Evolutionary conservation across 2,113 vertebrate genomes (phyloP), one percentile per base, ranked within the genome.

Genomic region (Lathamus discolor): DNA sequence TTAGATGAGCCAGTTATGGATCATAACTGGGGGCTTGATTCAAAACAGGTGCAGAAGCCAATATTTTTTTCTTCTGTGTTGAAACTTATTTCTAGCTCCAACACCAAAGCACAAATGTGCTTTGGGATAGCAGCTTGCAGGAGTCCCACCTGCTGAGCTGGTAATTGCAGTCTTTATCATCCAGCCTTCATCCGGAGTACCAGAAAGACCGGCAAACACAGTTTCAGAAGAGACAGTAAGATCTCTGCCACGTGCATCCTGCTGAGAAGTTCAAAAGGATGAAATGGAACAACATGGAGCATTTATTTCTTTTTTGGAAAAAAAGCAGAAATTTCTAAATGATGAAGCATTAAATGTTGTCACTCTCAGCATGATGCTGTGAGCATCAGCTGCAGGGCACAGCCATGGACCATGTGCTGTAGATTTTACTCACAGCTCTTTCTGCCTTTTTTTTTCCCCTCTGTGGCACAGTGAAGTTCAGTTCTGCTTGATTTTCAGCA

Each of bases 131-230:
- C 87, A 91, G 81, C 51, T 93, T 86, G 81, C 52, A 25, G 46
- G n/a, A 70, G 41, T 35, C 44, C 82, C 35, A 23, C 90, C 83
- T 90, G 59, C 91, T 92, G 95, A 90, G 94, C 59, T 63, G 64
- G 43, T 83, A 95, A 93, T 83, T 76, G 69, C 69, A 64, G 68
- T 83, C 84, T 92, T 94, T 79, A 82, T 51, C 68, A 74, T 39
- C 68, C 88, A 92, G 79, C 41, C 68, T 86, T 59, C n/a, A 67
- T 33, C 37, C 55, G 24, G 33, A 62, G 35, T 16, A 77, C 23
- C 41, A 86, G 76, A 87, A 79, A 75, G 37, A 63, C 15, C 52
- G 13, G 35, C 39, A 66, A 66, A 55, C 51, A 29, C 0, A 0
- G 43, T 84, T 89, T 82, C 55, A 39, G 73, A 81, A 61, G 69